These are phyloP conservation scores for Stenchaetothrips biformis DNA, from an alignment of 2,888 invertebrate species.

Conservation along the genomic window DNA sequence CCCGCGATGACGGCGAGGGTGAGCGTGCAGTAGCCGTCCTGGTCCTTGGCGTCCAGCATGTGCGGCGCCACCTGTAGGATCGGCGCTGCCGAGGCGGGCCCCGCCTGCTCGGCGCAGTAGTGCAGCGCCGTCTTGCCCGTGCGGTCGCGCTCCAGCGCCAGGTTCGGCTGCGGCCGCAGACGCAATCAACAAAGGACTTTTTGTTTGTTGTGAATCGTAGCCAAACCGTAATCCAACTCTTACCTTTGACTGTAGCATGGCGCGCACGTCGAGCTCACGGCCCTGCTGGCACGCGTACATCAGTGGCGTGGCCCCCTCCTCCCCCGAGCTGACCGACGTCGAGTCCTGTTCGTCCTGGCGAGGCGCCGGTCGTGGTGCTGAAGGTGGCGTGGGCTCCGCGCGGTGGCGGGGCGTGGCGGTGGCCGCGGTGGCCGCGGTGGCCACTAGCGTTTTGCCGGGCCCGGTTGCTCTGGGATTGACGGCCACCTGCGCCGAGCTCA, in stretches of 20 bases:
- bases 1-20: constrained; percentile 94
- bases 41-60: constrained; percentile 77
- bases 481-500: constrained; percentile 21
- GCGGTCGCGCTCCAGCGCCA: constrained; percentile 68
- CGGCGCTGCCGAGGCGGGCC: constrained; percentile 36
- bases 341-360: neutral
- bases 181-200: neutral
- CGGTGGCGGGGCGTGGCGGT: neutral
- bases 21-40: constrained; percentile 91
- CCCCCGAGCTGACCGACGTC: constrained; percentile 1
- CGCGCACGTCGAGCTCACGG: constrained; percentile 69
- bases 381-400: neutral
- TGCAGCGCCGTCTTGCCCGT: constrained; percentile 84
- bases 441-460: neutral
- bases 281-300: constrained; percentile 92
- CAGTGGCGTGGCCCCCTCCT: constrained; percentile 69
- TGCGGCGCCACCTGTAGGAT: constrained; percentile 49
- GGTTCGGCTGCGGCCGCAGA: constrained; percentile 51
- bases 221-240: constrained; percentile 4
- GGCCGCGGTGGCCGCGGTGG: neutral
- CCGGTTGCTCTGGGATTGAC: neutral
- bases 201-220: neutral
- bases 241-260: constrained; percentile 72
- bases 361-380: neutral
- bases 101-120: constrained; percentile 72